Evolutionary conservation across 2,888 invertebrate species (phyloP).

Genomic region (Aphodius granarius): DNA sequence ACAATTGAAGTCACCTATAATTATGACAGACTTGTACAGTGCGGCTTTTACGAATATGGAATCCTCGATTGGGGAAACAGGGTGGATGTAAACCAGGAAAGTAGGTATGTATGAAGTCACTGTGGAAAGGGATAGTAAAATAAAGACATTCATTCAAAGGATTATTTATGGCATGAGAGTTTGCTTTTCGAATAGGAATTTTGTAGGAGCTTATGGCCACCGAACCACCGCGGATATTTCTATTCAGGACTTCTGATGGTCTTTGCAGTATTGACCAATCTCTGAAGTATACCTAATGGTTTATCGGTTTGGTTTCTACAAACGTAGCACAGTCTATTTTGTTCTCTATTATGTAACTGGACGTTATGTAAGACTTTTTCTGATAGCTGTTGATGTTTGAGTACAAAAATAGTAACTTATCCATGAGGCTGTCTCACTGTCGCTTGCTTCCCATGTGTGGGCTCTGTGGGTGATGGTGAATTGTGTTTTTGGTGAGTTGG

Average conservation of each 20-base stretch:
- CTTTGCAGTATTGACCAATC: not conserved
- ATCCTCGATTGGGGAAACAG: not conserved
- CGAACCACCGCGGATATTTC: not conserved
- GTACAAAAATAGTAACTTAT: not conserved
- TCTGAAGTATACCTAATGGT: not conserved
- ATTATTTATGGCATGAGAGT: not conserved
- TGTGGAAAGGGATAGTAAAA: not conserved
- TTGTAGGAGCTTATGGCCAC: not conserved
- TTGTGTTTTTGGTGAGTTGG: not conserved
- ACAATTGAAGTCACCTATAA: not conserved
- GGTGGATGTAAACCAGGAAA: not conserved
- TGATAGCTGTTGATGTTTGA: not conserved
- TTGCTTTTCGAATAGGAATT: not conserved
- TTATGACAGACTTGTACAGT: not conserved
- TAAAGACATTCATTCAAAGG: not conserved
- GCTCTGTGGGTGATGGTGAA: not conserved
- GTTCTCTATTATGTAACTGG: not conserved
- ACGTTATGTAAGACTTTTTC: not conserved
- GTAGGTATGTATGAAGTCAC: not conserved
- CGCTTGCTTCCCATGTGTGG: not conserved
- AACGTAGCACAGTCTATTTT: not conserved
- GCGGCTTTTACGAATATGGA: not conserved
- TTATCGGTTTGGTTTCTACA: not conserved
- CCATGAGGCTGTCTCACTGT: not conserved
- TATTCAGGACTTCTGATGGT: not conserved